Evolutionary conservation across 2,797 vertebrate genomes (phyloP), one percentile per base, ranked within the genome.

Genomic region (Sus cebifrons): DNA sequence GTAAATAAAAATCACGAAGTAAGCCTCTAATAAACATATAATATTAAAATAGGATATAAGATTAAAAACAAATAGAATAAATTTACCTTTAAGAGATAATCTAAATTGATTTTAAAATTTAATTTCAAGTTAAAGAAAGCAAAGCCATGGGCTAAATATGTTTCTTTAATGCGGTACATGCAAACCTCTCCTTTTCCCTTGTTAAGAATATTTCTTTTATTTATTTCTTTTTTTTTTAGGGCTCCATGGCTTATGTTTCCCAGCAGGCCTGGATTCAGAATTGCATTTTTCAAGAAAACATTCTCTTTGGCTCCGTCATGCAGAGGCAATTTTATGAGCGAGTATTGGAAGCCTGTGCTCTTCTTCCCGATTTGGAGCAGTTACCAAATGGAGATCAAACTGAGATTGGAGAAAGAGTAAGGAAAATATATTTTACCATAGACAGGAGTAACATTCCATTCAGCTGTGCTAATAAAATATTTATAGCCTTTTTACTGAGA

Each of bases 261-360:
- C 98, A 98, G 96, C 98, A 98, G 89, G 97, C 97, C 27, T 98
- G 98, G 97, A 98, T 98, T 97, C 98, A 98, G 91, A 98, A 98
- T 96, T 96, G 93, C 49, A 98, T 84, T 92, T 98, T 98, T 56
- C 96, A 98, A 75, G 98, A 98, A 90, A 99, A 98, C 92, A 97
- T 97, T 93, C 97, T 98, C 17, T 98, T 99, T 86, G 98, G 98
- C 73, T 96, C 96, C 23, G 4, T 29, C 77, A 95, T 98, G 75
- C 96, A 98, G 54, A 98, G 91, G 40, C 40, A 87, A 4, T 94
- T 95, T 94, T 98, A 98, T 0, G 29, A 98, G 73, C 60, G 67
- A 44, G 94, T 98, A 79, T 97, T 98, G 81, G 98, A 98, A 75
- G 98, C 97, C 25, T 98, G 98, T 56, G 97, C 94, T 77, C 97